phyloP scores from a whole-genome alignment of 2,113 vertebrate genomes.

The Trematomus loennbergii region DNA sequence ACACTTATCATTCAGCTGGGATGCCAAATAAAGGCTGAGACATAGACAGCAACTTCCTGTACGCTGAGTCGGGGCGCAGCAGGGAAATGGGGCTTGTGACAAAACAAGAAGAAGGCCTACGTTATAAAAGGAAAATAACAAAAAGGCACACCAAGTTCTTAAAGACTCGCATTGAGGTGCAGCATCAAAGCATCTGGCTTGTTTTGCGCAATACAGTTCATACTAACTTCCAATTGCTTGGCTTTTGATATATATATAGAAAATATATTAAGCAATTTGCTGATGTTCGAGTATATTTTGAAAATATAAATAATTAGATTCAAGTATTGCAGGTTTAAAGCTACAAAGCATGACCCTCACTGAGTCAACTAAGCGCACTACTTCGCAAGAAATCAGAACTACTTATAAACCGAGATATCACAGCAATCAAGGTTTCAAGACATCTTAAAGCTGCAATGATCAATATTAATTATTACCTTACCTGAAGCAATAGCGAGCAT shows the following conservation, averaged over 20 bases:
- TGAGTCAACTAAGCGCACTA: slow-evolving; percentile 47
- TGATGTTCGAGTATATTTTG: slow-evolving; percentile 51
- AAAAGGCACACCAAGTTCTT: slow-evolving; percentile 51
- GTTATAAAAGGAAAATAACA: slow-evolving; percentile 30
- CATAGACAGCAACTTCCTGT: slow-evolving; percentile 33
- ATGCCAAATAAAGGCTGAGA: slow-evolving; percentile 13
- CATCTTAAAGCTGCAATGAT: slow-evolving; percentile 15
- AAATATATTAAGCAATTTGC: slow-evolving; percentile 63
- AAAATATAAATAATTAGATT: slow-evolving; percentile 76
- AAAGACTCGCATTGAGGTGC: slow-evolving; percentile 45
- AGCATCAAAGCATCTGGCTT: slow-evolving; percentile 24
- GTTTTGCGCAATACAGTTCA: slow-evolving; percentile 7
- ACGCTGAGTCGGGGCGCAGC: slow-evolving; percentile 9
- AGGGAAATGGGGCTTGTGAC: background rate
- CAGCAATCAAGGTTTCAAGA: background rate
- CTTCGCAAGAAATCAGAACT: slow-evolving; percentile 31
- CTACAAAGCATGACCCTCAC: slow-evolving; percentile 57
- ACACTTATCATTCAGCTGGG: background rate
- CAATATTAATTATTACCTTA: background rate
- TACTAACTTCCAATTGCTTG: slow-evolving; percentile 26
- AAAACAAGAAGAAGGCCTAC: background rate
- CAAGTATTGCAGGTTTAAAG: slow-evolving; percentile 86
- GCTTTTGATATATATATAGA: slow-evolving; percentile 19
- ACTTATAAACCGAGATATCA: slow-evolving; percentile 27
- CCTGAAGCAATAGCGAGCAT: background rate